Percentiles rank a stretch among this genome's conserved stretches.
phyloP scores from a whole-genome alignment of 2,797 vertebrate genomes.

The Galaxias olidus region DNA sequence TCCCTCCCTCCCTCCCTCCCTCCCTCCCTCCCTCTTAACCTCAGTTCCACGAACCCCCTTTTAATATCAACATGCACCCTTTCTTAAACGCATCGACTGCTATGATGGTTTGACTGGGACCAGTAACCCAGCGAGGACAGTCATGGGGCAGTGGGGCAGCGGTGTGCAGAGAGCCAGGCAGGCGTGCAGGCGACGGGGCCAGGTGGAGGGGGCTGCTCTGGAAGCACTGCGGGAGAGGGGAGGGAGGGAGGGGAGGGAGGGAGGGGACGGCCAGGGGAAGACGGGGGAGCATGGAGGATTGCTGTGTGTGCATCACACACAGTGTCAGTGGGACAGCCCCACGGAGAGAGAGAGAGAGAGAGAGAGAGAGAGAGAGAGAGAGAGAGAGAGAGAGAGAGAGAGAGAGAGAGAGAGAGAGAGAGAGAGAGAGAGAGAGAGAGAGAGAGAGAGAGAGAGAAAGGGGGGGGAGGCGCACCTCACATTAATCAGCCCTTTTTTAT shows the following conservation, averaged over 20 bases:
- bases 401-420: slow-evolving; percentile 18
- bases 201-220: slow-evolving; percentile 6
- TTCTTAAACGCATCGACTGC: background rate
- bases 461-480: slow-evolving; percentile 1
- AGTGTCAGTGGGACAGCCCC: slow-evolving; percentile 54
- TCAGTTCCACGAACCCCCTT: no score
- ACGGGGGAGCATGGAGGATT: slow-evolving; percentile 25
- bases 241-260: slow-evolving; percentile 30
- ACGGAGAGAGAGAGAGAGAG: slow-evolving; percentile 31
- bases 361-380: slow-evolving; percentile 28
- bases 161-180: slow-evolving; percentile 14
- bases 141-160: slow-evolving; percentile 3
- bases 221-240: slow-evolving; percentile 29
- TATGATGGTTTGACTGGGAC: no score
- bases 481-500: background rate
- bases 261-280: background rate
- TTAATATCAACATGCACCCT: background rate
- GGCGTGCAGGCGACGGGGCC: slow-evolving; percentile 36
- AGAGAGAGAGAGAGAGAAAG: slow-evolving; percentile 1
- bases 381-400: slow-evolving; percentile 29
- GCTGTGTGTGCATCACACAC: slow-evolving; percentile 67
- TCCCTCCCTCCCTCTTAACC: slow-evolving; percentile 11
- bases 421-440: slow-evolving; percentile 2
- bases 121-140: no score
- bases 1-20: slow-evolving; percentile 14